A percentile compares a stretch with the other conserved stretches of the same genome.
Conservation (phyloP, 1,140 invertebrate species). For the Anastrepha obliqua region DNA sequence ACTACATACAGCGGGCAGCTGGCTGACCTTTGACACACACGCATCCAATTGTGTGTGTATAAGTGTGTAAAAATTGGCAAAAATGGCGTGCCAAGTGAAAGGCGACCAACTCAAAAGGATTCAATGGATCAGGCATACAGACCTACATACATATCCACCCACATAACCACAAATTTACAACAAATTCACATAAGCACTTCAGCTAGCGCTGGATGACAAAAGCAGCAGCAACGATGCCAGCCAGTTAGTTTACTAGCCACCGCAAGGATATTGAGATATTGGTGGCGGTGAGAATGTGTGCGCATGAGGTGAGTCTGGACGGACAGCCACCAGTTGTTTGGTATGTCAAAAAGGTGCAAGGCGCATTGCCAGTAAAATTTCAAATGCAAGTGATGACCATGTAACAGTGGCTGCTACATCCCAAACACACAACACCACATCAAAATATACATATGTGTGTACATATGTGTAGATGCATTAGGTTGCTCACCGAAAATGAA, state of each 20-base stretch:
- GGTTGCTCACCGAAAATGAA: too few relatives aligned
- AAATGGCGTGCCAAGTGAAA: constrained; percentile 42
- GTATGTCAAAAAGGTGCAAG: neutral
- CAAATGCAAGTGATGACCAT: neutral
- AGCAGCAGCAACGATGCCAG: neutral
- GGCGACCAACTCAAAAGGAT: constrained; percentile 19
- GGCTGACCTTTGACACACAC: constrained; percentile 52
- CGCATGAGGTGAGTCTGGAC: neutral
- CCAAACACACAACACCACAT: neutral
- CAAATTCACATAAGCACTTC: constrained; percentile 31
- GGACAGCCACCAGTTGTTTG: neutral
- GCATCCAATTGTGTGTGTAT: neutral
- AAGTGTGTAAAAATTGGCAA: neutral
- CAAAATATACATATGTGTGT: neutral
- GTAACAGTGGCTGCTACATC: neutral
- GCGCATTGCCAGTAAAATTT: constrained; percentile 8
- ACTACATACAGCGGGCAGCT: constrained; percentile 22
- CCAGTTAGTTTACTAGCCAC: constrained; percentile 19
- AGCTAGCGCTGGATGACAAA: neutral
- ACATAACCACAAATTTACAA: constrained; percentile 27
- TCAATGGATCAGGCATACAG: constrained; percentile 3
- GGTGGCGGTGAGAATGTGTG: neutral
- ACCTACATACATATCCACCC: neutral
- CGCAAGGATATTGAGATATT: constrained; percentile 7
- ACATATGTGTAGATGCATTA: too few relatives aligned